These are phyloP conservation scores for Amiota communis DNA, from an alignment of 2,888 invertebrate genomes.

Conservation along the genomic window DNA sequence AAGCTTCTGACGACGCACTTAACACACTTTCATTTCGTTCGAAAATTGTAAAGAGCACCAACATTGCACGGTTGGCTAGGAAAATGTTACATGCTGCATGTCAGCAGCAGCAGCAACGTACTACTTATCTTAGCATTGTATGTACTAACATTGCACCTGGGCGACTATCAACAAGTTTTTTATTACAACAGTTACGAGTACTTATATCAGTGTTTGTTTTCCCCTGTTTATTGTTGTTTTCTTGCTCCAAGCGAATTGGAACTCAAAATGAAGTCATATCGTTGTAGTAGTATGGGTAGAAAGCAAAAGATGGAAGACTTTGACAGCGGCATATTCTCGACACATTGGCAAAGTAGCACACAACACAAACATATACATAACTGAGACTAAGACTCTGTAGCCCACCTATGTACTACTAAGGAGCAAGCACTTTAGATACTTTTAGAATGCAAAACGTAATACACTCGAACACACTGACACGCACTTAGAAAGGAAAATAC, in stretches of 20 bases:
- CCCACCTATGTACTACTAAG: not conserved
- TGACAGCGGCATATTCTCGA: no score
- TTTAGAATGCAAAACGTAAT: slow-evolving; percentile 9
- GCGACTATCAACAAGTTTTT: slow-evolving; percentile 57
- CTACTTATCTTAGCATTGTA: no score
- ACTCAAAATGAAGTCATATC: slow-evolving; percentile 51
- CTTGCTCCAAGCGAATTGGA: no score
- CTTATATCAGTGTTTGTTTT: not conserved
- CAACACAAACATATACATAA: no score
- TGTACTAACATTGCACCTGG: slow-evolving; percentile 39
- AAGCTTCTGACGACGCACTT: slow-evolving; percentile 49
- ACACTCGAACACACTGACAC: not conserved
- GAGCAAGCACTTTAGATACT: slow-evolving; percentile 11
- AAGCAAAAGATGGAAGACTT: not conserved
- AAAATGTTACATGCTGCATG: slow-evolving; percentile 15
- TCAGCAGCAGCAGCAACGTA: not conserved
- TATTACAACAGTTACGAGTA: slow-evolving; percentile 37
- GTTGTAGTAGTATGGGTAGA: slow-evolving; percentile 6
- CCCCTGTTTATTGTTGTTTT: no score
- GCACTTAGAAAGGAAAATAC: no score
- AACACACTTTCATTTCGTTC: slow-evolving; percentile 46
- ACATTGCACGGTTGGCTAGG: slow-evolving; percentile 8
- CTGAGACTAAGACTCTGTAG: no score
- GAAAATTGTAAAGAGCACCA: not conserved
- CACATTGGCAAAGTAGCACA: no score